Base-by-base conservation (phyloP, 2,113 vertebrate genomes). In the Pao palembangensis region DNA sequence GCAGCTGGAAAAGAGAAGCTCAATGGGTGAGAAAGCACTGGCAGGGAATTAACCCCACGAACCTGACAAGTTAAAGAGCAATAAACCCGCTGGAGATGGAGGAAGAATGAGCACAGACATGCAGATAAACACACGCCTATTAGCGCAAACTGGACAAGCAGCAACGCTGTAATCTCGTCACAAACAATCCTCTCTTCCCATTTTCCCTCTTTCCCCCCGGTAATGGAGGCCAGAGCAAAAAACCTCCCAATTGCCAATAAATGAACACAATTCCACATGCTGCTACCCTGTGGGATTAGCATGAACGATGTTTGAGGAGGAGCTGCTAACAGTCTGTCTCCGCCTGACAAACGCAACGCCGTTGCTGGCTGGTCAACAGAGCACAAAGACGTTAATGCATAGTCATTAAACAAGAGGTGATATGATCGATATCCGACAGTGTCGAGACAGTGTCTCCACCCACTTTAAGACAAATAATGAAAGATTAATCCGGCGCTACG, bases 221-320 rank as follows among this genome's bases (percentile, higher is more conserved):
- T 2, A 38, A 50, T 20, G 31, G 13, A 41, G 15, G 31, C 54
- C 4, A 25, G 21, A 19, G 43, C 34, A 63, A 7, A 8, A 69
- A n/a, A 47, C 20, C 44, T 74, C 61, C 58, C 56, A 72, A 70
- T 66, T 73, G 74, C 69, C 69, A 73, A 84, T 84, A 80, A 75
- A 84, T 82, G 58, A 70, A 62, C 78, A 87, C 80, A 56, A 75
- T 73, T 85, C 79, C 65, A 73, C 76, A 84, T 72, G 46, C 50
- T 16, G 57, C 83, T 70, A 69, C 59, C 51, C 50, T 79, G 75
- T 55, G 64, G 38, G 21, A 52, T 64, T 69, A 67, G 67, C 53
- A 55, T 21, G 47, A 52, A 59, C 76, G 52, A 43, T 64, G 67
- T 76, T 69, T 55, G 60, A 67, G 75, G 71, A 65, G 61, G 69